phyloP scores from a whole-genome alignment of 2,113 vertebrate species.

The Tilapia sparmanii region DNA sequence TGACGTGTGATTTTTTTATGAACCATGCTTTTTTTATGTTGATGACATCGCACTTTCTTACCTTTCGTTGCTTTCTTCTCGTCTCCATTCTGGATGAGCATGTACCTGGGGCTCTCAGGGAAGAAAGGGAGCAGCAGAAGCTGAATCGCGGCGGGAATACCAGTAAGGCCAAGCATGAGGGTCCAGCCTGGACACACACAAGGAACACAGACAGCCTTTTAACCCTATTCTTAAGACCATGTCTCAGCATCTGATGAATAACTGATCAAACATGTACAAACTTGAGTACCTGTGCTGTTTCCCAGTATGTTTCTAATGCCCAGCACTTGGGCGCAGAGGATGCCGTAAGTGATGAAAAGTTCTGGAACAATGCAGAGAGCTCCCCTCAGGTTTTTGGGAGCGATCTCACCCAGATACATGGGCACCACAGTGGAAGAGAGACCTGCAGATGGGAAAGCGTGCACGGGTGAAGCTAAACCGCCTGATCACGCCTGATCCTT shows the following conservation, averaged over 20 bases:
- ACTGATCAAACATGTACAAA: not conserved
- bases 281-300: constrained; percentile 66
- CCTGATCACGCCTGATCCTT: not conserved
- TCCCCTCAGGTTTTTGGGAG: constrained; percentile 88
- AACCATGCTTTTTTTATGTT: not conserved
- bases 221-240: not conserved
- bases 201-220: not conserved
- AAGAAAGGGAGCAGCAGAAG: constrained; percentile 82
- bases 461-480: not conserved
- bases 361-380: constrained; percentile 82
- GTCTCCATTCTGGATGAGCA: constrained; percentile 81
- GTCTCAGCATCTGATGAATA: not conserved
- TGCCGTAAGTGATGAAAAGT: constrained; percentile 90
- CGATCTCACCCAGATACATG: constrained; percentile 93
- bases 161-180: constrained; percentile 81
- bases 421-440: constrained; percentile 92
- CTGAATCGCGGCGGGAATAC: constrained; percentile 78
- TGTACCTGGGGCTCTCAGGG: constrained; percentile 89
- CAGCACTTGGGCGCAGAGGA: constrained; percentile 84
- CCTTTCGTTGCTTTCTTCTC: constrained; percentile 72
- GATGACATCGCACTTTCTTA: not conserved
- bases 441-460: constrained; percentile 62
- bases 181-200: constrained; percentile 79
- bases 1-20: not conserved
- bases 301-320: constrained; percentile 80